Base-by-base conservation (phyloP, 2,888 invertebrate species). In the Celastrina argiolus region DNA sequence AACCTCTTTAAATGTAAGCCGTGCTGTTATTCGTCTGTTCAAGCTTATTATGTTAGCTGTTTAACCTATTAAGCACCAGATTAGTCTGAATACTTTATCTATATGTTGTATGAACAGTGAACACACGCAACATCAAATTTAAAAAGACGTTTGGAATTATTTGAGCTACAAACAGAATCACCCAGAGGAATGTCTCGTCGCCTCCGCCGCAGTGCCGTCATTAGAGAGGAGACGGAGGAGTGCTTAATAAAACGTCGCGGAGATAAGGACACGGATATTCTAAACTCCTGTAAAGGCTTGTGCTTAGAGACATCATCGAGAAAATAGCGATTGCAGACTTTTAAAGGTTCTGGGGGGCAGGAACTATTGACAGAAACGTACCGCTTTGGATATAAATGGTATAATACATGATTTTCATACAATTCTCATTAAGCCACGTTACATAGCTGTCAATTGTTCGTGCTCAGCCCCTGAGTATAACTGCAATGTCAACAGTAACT, bases 231-330 rank as follows among this genome's bases (percentile, higher is more conserved):
- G 69, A 69, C 67, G 67, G 66, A 59, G 64, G 64, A 66, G 45
- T 66, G 66, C 66, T 67, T 67, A 67, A 69, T 67, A 67, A 69
- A 69, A 69, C 67, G 66, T 66, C 66, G 59, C 45, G 69, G 36
- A 69, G 67, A 69, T 69, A 66, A 67, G 67, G 51, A 65, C 63
- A 18, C 22, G 34, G 69, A 65, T 58, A n/a, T 45, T 7, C 14
- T 14, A 58, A 45, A 12, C 14, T 5, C 1, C 12, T 12, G 51
- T 22, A 51, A 51, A 51, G 22, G 12, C 51, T 5, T 12, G 10
- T 51, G 22, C 22, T 22, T 22, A 12, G 5, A 26, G 22, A 22
- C 22, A 12, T 6, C 8, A 12, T 22, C 12, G 16, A 7, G 12
- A 45, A 45, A n/a, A 45, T n/a, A 7, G 1, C 7, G 16, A 6